Evolutionary conservation across 2,888 invertebrate genomes (phyloP).

Genomic region (Andrena flavipes): DNA sequence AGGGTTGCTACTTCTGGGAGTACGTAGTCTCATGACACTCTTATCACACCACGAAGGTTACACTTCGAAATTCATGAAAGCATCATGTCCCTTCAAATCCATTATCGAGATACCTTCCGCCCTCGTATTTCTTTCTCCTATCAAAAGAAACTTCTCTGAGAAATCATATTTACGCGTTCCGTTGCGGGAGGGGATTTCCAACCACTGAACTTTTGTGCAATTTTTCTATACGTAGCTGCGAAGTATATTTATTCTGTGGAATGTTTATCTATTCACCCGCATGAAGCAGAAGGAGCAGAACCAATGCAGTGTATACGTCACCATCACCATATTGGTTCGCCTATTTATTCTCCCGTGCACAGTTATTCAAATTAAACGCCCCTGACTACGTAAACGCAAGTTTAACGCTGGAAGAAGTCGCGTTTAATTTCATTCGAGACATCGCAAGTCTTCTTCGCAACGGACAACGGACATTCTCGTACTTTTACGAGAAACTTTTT

Average conservation of each 20-base stretch:
- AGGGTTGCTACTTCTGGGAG: neutral
- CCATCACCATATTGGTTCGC: neutral
- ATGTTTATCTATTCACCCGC: too few relatives aligned
- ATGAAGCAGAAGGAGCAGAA: too few relatives aligned
- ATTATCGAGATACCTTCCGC: slow-evolving; percentile 19
- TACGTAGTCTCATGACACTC: slow-evolving; percentile 6
- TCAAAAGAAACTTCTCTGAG: neutral
- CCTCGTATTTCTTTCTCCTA: slow-evolving; percentile 7
- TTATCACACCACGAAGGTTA: slow-evolving; percentile 25
- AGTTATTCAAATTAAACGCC: slow-evolving; percentile 1
- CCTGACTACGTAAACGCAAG: neutral
- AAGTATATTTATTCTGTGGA: too few relatives aligned
- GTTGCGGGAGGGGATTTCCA: too few relatives aligned
- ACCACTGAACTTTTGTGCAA: too few relatives aligned
- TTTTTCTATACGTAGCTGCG: too few relatives aligned
- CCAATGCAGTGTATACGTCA: neutral
- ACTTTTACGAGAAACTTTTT: neutral
- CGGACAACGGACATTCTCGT: neutral
- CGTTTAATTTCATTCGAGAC: slow-evolving; percentile 16
- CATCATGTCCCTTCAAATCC: slow-evolving; percentile 20
- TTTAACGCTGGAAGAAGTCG: neutral
- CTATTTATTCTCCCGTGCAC: neutral
- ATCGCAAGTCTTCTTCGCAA: neutral
- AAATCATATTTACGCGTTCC: neutral
- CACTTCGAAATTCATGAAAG: slow-evolving; percentile 33